Evolutionary conservation across 2,113 vertebrate species (phyloP).

Genomic region (Neofelis nebulosa): DNA sequence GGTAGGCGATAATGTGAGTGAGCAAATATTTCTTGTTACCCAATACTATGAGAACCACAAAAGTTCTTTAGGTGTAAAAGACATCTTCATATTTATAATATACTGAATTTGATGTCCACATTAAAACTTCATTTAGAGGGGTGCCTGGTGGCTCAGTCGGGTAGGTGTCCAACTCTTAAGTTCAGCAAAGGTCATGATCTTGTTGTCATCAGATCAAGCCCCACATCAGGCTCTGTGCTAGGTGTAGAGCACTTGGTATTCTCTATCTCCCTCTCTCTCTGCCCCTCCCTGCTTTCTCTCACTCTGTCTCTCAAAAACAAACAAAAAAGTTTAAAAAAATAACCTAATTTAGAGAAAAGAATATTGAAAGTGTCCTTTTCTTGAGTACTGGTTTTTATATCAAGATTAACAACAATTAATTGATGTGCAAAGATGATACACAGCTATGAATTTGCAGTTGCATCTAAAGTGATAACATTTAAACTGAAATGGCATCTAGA

Average conservation of each 20-base stretch:
- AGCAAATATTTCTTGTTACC: background rate
- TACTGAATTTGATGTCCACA: background rate
- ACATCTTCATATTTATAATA: background rate
- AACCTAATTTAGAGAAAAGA: background rate
- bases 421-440: background rate
- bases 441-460: background rate
- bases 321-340: no score
- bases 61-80: background rate
- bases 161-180: no score
- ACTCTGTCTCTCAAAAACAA: no score
- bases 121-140: background rate
- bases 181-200: no score
- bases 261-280: no score
- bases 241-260: no score
- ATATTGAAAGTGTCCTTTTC: background rate
- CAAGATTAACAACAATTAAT: background rate
- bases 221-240: no score
- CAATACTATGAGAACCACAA: background rate
- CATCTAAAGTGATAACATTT: background rate
- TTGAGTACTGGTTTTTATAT: background rate
- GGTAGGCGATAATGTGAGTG: background rate
- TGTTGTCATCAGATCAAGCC: no score
- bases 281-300: no score
- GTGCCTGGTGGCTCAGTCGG: no score
- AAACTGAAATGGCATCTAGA: background rate